A percentile compares a stretch with the other conserved stretches of the same genome.
These are phyloP conservation scores for Lemur catta DNA, from an alignment of 2,797 vertebrate genomes.

Conservation along the genomic window DNA sequence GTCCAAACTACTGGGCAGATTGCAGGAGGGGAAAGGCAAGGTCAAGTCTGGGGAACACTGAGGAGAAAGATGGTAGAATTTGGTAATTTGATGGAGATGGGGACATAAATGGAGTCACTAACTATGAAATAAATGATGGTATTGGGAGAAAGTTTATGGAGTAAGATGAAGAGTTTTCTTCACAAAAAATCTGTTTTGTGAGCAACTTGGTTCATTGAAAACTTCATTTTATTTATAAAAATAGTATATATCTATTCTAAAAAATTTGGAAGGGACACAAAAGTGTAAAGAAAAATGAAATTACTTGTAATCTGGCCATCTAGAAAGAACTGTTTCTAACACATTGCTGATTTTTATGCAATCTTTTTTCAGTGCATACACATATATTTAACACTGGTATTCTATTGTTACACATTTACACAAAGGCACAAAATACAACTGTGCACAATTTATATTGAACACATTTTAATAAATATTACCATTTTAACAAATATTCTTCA, in stretches of 20 bases:
- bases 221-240: neutral
- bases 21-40: neutral
- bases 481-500: conserved; percentile 12
- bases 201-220: neutral
- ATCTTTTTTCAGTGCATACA: neutral
- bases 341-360: neutral
- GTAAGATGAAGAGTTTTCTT: neutral
- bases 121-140: neutral
- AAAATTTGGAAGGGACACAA: neutral
- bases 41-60: neutral
- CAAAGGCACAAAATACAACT: neutral
- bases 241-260: neutral
- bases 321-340: neutral
- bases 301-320: neutral
- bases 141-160: neutral
- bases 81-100: neutral
- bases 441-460: neutral
- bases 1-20: neutral
- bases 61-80: neutral
- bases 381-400: neutral
- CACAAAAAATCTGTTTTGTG: neutral
- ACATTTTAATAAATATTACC: neutral
- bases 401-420: neutral
- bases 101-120: neutral
- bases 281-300: neutral